Evolutionary conservation across 2,888 invertebrate species (phyloP).

Genomic region (Volucella inflata): DNA sequence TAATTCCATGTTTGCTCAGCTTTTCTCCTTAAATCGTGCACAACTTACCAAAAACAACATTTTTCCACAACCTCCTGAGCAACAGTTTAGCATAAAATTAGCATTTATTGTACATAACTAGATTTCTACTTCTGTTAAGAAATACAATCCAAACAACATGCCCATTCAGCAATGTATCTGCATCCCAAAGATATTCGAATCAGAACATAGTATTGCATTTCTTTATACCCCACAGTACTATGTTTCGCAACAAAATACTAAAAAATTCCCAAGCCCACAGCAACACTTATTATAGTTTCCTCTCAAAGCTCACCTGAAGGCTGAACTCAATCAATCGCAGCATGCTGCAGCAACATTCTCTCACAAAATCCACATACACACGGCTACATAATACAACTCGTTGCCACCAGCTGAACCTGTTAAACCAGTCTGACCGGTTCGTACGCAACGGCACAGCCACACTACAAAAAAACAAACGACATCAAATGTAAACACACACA

Average conservation of each 20-base stretch:
- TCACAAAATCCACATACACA: background rate
- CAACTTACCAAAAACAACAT: too few relatives aligned
- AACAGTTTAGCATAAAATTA: too few relatives aligned
- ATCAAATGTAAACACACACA: constrained; percentile 26
- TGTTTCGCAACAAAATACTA: constrained; percentile 7
- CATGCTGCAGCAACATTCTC: constrained; percentile 4
- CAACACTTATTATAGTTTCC: constrained; percentile 33
- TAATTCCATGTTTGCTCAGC: too few relatives aligned
- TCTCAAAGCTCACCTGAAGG: constrained; percentile 23
- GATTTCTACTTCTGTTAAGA: too few relatives aligned
- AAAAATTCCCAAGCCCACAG: constrained; percentile 29
- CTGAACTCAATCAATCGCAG: background rate
- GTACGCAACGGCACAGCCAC: background rate
- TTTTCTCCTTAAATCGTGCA: too few relatives aligned
- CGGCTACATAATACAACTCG: background rate
- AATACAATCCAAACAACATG: too few relatives aligned
- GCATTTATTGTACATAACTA: too few relatives aligned
- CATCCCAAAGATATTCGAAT: background rate
- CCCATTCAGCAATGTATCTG: background rate
- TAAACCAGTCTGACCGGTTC: constrained; percentile 72
- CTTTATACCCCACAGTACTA: background rate
- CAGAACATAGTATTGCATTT: too few relatives aligned
- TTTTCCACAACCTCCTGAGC: too few relatives aligned
- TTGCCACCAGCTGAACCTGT: constrained; percentile 52
- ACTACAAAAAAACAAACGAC: background rate